Evolutionary conservation across 2,888 invertebrate genomes (phyloP).

Genomic region (Nowickia ferox): DNA sequence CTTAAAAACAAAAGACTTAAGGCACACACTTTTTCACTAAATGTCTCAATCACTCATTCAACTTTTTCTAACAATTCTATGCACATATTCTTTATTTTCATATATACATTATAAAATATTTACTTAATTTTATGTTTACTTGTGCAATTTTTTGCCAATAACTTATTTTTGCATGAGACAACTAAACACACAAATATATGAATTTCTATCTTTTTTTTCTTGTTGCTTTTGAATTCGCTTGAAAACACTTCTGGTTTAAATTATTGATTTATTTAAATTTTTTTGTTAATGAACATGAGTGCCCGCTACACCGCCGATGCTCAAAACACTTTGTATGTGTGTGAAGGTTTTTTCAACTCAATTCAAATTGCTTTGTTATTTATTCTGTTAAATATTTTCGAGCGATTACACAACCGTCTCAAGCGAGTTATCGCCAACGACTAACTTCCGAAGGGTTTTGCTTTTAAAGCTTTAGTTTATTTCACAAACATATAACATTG

Average conservation of each 20-base stretch:
- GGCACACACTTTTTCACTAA: constrained; percentile 56
- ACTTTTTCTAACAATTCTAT: neutral
- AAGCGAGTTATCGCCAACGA: constrained; percentile 81
- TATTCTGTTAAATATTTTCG: constrained; percentile 5
- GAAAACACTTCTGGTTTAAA: constrained; percentile 64
- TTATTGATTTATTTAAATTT: constrained; percentile 19
- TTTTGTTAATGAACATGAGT: constrained; percentile 35
- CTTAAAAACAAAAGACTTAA: constrained; percentile 64
- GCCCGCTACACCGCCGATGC: constrained; percentile 51
- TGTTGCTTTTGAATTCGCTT: constrained; percentile 63
- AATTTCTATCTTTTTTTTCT: constrained; percentile 49
- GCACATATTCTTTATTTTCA: neutral
- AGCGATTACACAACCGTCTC: constrained; percentile 78
- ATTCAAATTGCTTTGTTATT: constrained; percentile 44
- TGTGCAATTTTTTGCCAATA: constrained; percentile 43
- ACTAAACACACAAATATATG: neutral
- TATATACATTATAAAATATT: constrained; percentile 18
- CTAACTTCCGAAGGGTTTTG: constrained; percentile 80
- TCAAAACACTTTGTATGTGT: constrained; percentile 23
- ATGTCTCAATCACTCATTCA: neutral
- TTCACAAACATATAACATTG: constrained; percentile 16
- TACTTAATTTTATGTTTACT: constrained; percentile 14
- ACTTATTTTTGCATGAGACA: constrained; percentile 34
- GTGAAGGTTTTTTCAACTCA: constrained; percentile 57
- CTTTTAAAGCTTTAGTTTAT: constrained; percentile 78